Base-by-base conservation (phyloP, 2,113 vertebrate species). In the Alectura lathami region DNA sequence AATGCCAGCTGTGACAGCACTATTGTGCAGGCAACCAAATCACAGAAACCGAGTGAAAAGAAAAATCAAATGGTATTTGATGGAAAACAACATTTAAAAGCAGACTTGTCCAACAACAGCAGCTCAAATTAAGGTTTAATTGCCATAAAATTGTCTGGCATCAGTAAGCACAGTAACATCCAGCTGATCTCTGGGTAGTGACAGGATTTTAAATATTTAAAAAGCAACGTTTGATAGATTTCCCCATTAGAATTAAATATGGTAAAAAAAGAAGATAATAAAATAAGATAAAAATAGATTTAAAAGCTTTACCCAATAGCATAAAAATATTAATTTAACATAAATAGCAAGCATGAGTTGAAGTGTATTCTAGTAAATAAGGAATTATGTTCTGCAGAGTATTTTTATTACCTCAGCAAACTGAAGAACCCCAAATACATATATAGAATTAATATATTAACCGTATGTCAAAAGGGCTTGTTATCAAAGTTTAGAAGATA, bases 51-150 rank as follows among this genome's bases (percentile, higher is more conserved):
- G 88, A 66, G 57, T 69, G 70, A 67, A 88, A 91, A 80, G 22
- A 86, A 88, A 91, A 93, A 93, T 53, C 42, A 74, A 90, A 88
- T 38, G 30, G 57, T 13, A 57, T 80, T 90, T 93, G 42, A 78
- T 68, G 69, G 51, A 92, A 92, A 88, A 91, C 56, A 88, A 86
- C 43, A 68, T 78, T 92, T 88, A 64, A 86, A 53, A 88, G 86
- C 45, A 88, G 68, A 74, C 3, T 10, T n/a, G 21, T 81, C 82
- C 38, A 93, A 75, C 42, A 62, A 59, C 42, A 81, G 48, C 54
- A 59, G 24, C 32, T 88, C 24, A 89, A 76, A 89, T 76, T 83
- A 91, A 83, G 51, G 69, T 54, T 90, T 83, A 75, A 87, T 86
- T 72, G 53, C 12, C 83, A 84, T 43, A 77, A 86, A 91, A 86